phyloP scores from a whole-genome alignment of 2,797 vertebrate species.

The Mallotus villosus region DNA sequence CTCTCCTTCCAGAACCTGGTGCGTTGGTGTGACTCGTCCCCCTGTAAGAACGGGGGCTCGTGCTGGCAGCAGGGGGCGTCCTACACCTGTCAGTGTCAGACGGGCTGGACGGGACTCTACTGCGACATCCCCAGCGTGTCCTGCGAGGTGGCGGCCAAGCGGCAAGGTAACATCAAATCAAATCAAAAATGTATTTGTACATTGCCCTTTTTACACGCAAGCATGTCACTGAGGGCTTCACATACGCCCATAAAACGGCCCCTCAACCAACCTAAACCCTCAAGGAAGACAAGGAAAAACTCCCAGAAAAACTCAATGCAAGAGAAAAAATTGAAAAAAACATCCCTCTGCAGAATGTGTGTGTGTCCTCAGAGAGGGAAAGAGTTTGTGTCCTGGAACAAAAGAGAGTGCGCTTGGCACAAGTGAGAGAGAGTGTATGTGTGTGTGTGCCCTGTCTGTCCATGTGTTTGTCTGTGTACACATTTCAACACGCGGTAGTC shows the following conservation, averaged over 20 bases:
- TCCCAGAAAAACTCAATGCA: too few species aligned
- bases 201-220: too few species aligned
- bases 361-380: neutral
- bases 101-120: constrained; percentile 93
- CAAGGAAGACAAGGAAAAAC: too few species aligned
- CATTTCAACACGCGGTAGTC: neutral
- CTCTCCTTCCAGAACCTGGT: constrained; percentile 84
- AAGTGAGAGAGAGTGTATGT: neutral
- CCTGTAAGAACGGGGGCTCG: constrained; percentile 91
- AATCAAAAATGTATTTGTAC: too few species aligned
- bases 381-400: neutral
- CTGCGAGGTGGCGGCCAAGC: constrained; percentile 92
- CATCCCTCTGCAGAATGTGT: neutral
- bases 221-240: too few species aligned
- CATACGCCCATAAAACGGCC: too few species aligned
- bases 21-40: constrained; percentile 94
- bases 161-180: constrained; percentile 78
- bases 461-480: neutral
- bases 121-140: constrained; percentile 96
- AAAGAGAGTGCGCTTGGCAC: neutral
- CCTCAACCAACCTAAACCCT: too few species aligned
- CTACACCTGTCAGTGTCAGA: constrained; percentile 92
- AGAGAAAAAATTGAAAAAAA: too few species aligned
- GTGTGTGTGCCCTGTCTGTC: neutral
- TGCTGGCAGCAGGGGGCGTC: constrained; percentile 92